Evolutionary conservation across 2,888 invertebrate species (phyloP), one percentile per base, ranked within the genome.

Genomic region (Dromius quadrimaculatus): DNA sequence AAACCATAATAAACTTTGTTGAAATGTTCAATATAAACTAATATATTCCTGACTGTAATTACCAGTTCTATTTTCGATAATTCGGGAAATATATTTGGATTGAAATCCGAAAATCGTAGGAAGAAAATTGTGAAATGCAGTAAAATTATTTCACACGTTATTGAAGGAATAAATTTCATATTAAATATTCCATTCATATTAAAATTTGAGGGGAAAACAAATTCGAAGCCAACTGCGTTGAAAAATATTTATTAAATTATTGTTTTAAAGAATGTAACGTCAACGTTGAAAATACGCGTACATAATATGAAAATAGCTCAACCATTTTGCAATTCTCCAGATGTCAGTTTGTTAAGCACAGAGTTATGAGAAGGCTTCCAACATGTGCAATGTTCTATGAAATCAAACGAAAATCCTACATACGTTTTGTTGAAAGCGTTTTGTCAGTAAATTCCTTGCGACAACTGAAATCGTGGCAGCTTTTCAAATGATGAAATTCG

Each of bases 381-480:
- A 28, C 28, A 54, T 13, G 28, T 15, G 50, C 23, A 13, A 23
- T 54, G 23, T 47, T 47, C 47, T 13, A 41, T 41, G 41, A 41
- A 41, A 41, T 41, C 41, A 41, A 41, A 41, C 41, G 20, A 47
- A 47, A 23, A 22, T n/a, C 47, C 47, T 3, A 13, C 8, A 9
- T 6, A 15, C 6, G 20, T 11, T 47, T 8, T 6, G 11, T 47
- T 47, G 47, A 11, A 47, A 23, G 4, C 11, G 47, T 28, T 15
- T 54, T 54, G 50, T 54, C 15, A 54, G 36, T 54, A 54, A 54
- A 54, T 54, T 13, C 23, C 11, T 23, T n/a, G 13, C 23, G 47
- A 47, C 47, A 47, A 13, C 9, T 6, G 2, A 28, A 28, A 54
- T 28, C 28, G 13, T 54, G 50, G 50, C 50, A 54, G 6, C 8